Evolutionary conservation across 2,113 vertebrate genomes (phyloP).

Genomic region (Mola mola): DNA sequence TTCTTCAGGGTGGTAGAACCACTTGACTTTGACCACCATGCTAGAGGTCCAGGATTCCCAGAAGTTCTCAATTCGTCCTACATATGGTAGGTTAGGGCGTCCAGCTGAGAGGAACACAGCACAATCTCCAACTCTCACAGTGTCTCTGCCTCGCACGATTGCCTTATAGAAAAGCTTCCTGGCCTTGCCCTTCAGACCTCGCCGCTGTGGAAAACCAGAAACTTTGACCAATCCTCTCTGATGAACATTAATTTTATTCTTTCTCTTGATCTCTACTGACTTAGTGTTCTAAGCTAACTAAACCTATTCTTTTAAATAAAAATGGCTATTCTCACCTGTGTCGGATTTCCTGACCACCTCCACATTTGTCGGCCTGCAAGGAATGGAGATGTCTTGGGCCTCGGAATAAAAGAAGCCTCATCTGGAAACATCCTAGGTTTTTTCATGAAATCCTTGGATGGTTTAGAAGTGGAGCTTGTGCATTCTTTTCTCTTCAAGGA

Average conservation of each 20-base stretch:
- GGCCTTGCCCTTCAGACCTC: conserved; percentile 97
- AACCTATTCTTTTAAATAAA: too few relatives aligned
- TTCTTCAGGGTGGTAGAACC: conserved; percentile 99
- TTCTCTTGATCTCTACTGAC: background rate
- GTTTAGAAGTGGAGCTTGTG: conserved; percentile 79
- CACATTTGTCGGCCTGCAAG: conserved; percentile 91
- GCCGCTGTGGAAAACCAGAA: conserved; percentile 81
- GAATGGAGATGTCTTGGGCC: conserved; percentile 92
- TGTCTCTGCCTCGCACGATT: conserved; percentile 93
- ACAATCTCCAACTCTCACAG: conserved; percentile 91
- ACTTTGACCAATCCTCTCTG: conserved; percentile 25
- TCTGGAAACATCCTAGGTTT: conserved; percentile 89
- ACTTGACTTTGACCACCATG: conserved; percentile 99
- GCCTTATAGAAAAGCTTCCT: conserved; percentile 98
- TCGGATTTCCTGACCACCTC: conserved; percentile 97
- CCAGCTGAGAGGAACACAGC: conserved; percentile 96
- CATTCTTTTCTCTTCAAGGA: conserved; percentile 89
- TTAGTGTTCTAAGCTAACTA: background rate
- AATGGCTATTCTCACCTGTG: conserved; percentile 84
- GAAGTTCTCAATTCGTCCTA: conserved; percentile 96
- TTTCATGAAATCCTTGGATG: conserved; percentile 89
- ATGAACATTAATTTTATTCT: background rate
- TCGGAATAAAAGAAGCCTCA: conserved; percentile 80
- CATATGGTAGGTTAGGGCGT: conserved; percentile 92
- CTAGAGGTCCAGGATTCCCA: conserved; percentile 98